Evolutionary conservation across 2,797 vertebrate species (phyloP), one percentile per base, ranked within the genome.

Genomic region (Discoglossus pictus): DNA sequence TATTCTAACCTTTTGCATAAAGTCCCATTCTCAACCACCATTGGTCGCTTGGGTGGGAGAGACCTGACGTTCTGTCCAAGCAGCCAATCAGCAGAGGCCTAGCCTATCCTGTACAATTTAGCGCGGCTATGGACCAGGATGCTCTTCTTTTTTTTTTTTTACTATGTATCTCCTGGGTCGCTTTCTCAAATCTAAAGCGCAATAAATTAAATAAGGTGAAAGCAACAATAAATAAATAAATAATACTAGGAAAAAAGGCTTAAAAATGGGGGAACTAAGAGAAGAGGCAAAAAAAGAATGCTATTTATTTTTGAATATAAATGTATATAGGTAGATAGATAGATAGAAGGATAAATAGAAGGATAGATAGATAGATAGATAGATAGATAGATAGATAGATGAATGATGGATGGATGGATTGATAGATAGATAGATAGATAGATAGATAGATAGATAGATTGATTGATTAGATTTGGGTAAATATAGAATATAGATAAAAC

Each of bases 1-100:
- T 25, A 66, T 68, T 74, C 72, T 55, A 65, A 55, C 72, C 65
- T 68, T 75, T 50, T 31, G 50, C 23, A n/a, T 59, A 18, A 70
- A 77, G 76, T 76, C 76, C 79, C 72, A 74, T 59, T 0, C 83
- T 80, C 70, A 63, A 68, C 76, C 73, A 76, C 84, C 69, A 97
- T 97, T 98, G 96, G 96, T 73, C 82, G 81, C 73, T 52, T 54
- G 73, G 16, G 61, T 61, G 10, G 74, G 20, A 74, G 75, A 73
- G 47, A 62, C 52, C 74, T 86, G 91, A 92, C 88, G 89, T 85
- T 75, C 61, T 76, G 64, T 55, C 75, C 72, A 43, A 53, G 70
- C 75, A 82, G 80, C 95, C 95, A 97, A 98, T 98, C 84, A 82
- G 78, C 15, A 66, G 72, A 73, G 74, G 70, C 38, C 60, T 39